Conservation (phyloP, 92 coral and sea anemone genomes). For the Paragorgia papillata region DNA sequence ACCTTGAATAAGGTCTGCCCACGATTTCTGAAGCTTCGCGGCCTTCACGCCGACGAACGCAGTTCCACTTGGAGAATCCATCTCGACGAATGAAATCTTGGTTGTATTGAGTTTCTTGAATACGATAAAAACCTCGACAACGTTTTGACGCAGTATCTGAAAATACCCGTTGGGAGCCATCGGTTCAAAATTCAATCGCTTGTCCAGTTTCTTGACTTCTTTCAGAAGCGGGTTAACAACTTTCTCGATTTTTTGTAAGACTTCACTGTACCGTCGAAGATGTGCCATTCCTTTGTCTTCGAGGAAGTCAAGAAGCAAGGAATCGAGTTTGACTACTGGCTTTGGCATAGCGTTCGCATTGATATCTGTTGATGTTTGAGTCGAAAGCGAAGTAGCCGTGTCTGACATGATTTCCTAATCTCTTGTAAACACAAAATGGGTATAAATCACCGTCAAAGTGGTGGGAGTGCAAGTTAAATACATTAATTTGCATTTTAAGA, state of each 20-base stretch:
- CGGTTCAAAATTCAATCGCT: slow-evolving; percentile 23
- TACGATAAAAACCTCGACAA: slow-evolving; percentile 20
- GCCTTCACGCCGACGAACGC: slow-evolving; percentile 23
- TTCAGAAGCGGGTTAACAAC: slow-evolving; percentile 33
- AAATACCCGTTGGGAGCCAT: slow-evolving; percentile 26
- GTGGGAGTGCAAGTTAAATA: background rate
- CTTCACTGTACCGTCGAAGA: slow-evolving; percentile 21
- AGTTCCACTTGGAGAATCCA: slow-evolving; percentile 31
- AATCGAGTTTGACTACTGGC: slow-evolving; percentile 7
- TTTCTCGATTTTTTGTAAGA: slow-evolving; percentile 19
- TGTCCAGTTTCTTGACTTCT: slow-evolving; percentile 31
- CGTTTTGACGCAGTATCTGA: slow-evolving; percentile 24
- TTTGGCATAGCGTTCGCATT: background rate
- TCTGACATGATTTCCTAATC: background rate
- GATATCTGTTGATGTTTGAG: background rate
- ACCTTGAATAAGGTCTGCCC: slow-evolving; percentile 30
- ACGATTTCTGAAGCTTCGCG: slow-evolving; percentile 14
- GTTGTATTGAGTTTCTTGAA: slow-evolving; percentile 29
- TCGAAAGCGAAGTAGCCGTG: background rate
- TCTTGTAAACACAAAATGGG: background rate
- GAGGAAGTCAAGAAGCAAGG: slow-evolving; percentile 8
- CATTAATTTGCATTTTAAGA: slow-evolving; percentile 18
- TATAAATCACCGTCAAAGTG: too few relatives aligned
- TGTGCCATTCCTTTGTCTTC: slow-evolving; percentile 26
- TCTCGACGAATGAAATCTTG: slow-evolving; percentile 26